A percentile compares a stretch with the other conserved stretches of the same genome.
Evolutionary conservation across 2,113 vertebrate species (phyloP).

Genomic region (Peromyscus polionotus): DNA sequence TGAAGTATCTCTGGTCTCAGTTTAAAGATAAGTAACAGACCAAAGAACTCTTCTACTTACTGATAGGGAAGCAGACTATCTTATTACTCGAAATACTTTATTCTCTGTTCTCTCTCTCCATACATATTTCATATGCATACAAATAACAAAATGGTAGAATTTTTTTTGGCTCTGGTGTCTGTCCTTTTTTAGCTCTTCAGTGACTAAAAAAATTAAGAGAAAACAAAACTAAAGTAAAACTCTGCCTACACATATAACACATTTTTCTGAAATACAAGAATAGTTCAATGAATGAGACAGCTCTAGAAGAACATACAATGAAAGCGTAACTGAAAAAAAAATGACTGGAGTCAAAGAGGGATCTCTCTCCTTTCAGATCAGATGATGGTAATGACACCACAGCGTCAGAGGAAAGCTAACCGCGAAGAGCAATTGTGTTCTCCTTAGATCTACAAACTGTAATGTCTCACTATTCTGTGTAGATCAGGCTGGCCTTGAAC

Average conservation of each 20-base stretch:
- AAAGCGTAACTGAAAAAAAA: not conserved
- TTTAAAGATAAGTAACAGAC: not conserved
- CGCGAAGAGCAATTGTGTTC: not conserved
- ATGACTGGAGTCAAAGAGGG: not conserved
- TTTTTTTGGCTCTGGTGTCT: not conserved
- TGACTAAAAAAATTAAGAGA: not conserved
- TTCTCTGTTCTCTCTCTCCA: not conserved
- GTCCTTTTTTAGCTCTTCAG: conserved; percentile 1
- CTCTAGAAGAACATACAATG: not conserved
- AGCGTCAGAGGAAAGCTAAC: not conserved
- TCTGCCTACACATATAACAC: not conserved
- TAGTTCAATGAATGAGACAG: not conserved
- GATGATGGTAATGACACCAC: not conserved
- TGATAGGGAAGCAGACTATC: not conserved
- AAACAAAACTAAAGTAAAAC: not conserved
- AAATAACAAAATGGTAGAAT: not conserved
- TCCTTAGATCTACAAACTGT: not conserved
- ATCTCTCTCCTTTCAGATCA: not conserved
- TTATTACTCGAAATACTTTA: not conserved
- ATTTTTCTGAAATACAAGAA: conserved; percentile 7
- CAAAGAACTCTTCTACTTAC: conserved; percentile 1
- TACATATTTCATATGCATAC: not conserved
- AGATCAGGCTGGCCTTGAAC: too few relatives aligned
- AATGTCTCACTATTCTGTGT: not conserved
- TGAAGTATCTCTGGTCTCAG: not conserved